Conservation (phyloP, 2,113 vertebrate species). For the Noturus placidus region DNA sequence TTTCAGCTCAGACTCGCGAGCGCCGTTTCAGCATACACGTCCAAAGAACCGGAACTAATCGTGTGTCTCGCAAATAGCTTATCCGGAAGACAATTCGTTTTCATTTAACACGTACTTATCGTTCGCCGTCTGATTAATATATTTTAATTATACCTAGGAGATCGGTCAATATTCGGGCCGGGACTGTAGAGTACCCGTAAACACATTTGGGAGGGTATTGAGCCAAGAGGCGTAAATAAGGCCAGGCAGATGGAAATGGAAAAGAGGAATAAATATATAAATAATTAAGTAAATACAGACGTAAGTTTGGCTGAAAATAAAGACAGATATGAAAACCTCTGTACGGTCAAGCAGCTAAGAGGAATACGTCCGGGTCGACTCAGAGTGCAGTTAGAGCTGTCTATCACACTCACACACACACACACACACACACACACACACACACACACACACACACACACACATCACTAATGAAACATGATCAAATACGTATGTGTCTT, state of each 20-base stretch:
- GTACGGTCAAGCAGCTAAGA: not conserved
- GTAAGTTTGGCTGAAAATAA: not conserved
- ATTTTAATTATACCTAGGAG: conserved; percentile 37
- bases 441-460: not conserved
- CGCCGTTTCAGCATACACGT: not conserved
- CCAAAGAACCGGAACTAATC: conserved; percentile 1
- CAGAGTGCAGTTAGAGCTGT: not conserved
- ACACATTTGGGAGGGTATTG: not conserved
- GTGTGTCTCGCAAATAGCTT: not conserved
- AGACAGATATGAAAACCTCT: not conserved
- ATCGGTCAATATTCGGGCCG: conserved; percentile 17
- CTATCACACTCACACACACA: not conserved
- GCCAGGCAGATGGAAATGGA: not conserved
- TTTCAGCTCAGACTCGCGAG: not conserved
- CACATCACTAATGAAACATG: not conserved
- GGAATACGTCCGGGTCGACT: not conserved
- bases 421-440: not conserved
- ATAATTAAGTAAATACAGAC: not conserved
- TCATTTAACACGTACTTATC: conserved; percentile 28
- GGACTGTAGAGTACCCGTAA: conserved; percentile 21
- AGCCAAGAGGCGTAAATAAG: not conserved
- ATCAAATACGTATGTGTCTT: not conserved
- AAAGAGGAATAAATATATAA: not conserved
- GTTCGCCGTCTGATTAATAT: conserved; percentile 28
- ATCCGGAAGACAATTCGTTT: not conserved